Percentiles rank a stretch among this genome's conserved stretches.
phyloP scores from a whole-genome alignment of 2,888 invertebrate species.

The Pristionchus japonicus region DNA sequence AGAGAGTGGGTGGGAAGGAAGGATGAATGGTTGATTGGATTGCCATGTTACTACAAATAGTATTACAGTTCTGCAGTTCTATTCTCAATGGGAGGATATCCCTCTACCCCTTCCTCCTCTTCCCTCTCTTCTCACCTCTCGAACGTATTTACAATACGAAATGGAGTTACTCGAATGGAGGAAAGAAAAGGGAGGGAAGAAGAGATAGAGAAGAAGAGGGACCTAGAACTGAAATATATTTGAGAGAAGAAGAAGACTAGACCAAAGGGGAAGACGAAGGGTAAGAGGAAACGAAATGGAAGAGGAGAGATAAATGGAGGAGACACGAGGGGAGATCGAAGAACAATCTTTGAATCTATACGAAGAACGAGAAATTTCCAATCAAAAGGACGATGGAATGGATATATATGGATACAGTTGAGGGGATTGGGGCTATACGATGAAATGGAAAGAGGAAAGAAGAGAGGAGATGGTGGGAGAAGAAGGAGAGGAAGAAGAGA shows the following conservation, averaged over 20 bases:
- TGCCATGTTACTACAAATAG: not conserved
- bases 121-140: not conserved
- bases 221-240: not conserved
- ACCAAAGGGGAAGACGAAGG: not conserved
- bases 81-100: not conserved
- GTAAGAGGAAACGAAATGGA: too few relatives aligned
- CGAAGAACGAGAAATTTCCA: not conserved
- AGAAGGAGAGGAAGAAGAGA: not conserved
- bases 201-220: slow-evolving; percentile 12
- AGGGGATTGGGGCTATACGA: not conserved
- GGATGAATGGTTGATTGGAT: not conserved
- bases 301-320: slow-evolving; percentile 5
- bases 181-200: not conserved
- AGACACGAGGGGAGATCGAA: not conserved
- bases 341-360: not conserved
- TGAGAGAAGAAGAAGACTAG: not conserved
- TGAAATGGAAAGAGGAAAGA: not conserved
- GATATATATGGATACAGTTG: not conserved
- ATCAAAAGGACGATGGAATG: not conserved
- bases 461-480: not conserved
- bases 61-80: not conserved
- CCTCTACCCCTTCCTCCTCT: not conserved
- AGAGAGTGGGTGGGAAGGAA: not conserved
- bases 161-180: not conserved
- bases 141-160: not conserved